Conservation (phyloP, 2,113 vertebrate genomes). For the Menura novaehollandiae region DNA sequence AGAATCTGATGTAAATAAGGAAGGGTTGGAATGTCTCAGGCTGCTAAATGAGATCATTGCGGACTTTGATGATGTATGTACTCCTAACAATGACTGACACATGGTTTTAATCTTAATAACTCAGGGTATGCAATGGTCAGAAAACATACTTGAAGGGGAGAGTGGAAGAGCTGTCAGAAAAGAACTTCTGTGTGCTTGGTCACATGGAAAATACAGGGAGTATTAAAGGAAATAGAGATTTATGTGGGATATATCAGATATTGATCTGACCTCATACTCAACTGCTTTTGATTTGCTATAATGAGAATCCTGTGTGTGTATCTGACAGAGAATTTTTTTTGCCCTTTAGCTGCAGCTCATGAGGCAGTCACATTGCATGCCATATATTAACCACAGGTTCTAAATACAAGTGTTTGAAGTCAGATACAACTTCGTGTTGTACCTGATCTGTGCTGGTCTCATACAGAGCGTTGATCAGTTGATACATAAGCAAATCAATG, state of each 20-base stretch:
- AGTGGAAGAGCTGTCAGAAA: not conserved
- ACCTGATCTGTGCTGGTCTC: not conserved
- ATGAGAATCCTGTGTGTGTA: not conserved
- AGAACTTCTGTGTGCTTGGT: not conserved
- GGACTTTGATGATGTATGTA: slow-evolving; percentile 94
- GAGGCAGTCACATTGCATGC: not conserved
- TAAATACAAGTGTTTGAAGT: not conserved
- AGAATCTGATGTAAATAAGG: slow-evolving; percentile 97
- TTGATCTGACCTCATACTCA: not conserved
- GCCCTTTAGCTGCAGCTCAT: not conserved
- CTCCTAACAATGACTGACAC: not conserved
- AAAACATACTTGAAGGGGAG: not conserved
- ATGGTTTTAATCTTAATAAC: not conserved
- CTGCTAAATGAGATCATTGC: slow-evolving; percentile 97
- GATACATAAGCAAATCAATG: not conserved
- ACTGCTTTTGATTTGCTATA: not conserved
- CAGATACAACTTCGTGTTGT: not conserved
- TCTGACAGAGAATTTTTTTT: not conserved
- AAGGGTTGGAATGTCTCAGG: slow-evolving; percentile 93
- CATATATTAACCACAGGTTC: not conserved
- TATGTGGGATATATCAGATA: not conserved
- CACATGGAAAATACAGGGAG: not conserved
- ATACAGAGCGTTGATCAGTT: not conserved
- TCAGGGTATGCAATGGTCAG: not conserved
- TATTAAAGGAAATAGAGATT: not conserved